These are phyloP conservation scores for Equus przewalskii DNA, from an alignment of 2,113 vertebrate species.

Conservation along the genomic window DNA sequence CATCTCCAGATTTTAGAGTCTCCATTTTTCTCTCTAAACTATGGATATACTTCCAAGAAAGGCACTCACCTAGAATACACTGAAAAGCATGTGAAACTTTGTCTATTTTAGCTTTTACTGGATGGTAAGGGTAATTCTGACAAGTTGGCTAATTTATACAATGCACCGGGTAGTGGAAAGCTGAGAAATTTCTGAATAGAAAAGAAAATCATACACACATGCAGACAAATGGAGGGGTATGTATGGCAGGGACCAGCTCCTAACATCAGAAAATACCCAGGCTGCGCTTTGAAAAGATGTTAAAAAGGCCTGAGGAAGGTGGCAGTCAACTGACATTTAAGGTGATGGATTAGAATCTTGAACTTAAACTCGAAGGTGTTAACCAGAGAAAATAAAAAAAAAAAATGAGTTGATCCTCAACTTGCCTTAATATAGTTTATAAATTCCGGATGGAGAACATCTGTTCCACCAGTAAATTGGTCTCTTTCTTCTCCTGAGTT, in stretches of 20 bases:
- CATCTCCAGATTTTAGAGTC: neutral
- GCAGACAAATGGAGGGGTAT: neutral
- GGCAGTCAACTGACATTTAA: neutral
- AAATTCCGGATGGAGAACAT: slow-evolving; percentile 90
- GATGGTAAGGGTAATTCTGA: neutral
- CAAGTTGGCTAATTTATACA: neutral
- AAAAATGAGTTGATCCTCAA: neutral
- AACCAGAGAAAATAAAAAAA: neutral
- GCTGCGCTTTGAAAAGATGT: neutral
- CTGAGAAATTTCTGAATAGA: neutral
- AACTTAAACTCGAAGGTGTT: slow-evolving; percentile 12
- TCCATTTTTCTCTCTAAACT: neutral
- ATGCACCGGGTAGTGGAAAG: neutral
- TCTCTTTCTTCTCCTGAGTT: slow-evolving; percentile 88
- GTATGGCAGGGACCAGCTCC: fast-evolving
- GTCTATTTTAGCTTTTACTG: neutral
- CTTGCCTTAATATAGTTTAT: slow-evolving; percentile 94
- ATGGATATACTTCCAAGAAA: neutral
- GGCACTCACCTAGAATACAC: neutral
- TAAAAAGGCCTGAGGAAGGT: neutral
- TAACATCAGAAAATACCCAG: neutral
- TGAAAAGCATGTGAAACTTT: neutral
- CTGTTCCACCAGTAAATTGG: slow-evolving; percentile 86
- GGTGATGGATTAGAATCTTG: neutral
- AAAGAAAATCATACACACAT: neutral